Percentiles rank a stretch among this genome's conserved stretches.
Conservation (phyloP, 2,888 invertebrate species). For the Caenorhabditis japonica region DNA sequence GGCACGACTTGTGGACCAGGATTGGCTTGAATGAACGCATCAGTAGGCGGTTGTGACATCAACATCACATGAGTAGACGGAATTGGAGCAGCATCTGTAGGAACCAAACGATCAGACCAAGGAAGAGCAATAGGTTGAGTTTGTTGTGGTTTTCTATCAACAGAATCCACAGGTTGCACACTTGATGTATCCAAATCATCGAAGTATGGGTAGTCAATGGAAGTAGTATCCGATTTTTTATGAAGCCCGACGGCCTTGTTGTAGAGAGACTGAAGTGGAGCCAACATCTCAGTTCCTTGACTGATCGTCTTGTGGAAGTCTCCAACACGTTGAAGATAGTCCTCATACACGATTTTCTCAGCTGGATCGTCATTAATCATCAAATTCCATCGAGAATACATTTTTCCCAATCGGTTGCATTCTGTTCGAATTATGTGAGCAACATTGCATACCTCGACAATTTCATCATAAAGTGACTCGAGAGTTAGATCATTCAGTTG, state of each 20-base stretch:
- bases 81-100: background rate
- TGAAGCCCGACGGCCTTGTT: background rate
- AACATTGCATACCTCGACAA: background rate
- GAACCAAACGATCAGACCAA: background rate
- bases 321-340: background rate
- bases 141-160: background rate
- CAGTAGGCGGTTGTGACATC: background rate
- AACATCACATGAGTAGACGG: background rate
- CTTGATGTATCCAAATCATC: constrained; percentile 1
- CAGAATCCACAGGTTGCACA: background rate
- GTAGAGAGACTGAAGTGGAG: background rate
- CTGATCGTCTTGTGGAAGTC: background rate
- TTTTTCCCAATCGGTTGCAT: background rate
- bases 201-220: background rate
- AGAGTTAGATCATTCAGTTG: background rate
- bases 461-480: background rate
- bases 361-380: background rate
- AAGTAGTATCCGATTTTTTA: background rate
- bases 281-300: background rate
- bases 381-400: background rate
- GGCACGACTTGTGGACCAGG: too few relatives aligned
- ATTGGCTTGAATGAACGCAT: too few relatives aligned
- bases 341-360: background rate
- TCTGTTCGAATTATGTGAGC: background rate
- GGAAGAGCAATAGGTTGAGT: background rate